Percentiles rank a stretch among this genome's conserved stretches.
Evolutionary conservation across 2,888 invertebrate genomes (phyloP).

Genomic region (Gymnocheta viridis): DNA sequence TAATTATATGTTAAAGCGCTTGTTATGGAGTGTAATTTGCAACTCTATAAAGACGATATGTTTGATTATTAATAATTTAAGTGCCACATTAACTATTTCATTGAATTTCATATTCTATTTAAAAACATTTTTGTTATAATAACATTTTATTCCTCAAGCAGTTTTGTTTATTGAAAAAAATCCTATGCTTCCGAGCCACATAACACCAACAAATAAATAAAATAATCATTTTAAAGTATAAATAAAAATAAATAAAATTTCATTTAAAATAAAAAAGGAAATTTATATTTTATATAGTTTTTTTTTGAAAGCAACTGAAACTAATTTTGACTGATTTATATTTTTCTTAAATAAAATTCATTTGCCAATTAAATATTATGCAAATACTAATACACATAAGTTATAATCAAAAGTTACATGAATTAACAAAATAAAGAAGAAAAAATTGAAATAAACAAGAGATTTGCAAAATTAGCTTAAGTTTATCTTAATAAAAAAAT

Average conservation of each 20-base stretch:
- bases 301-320: conserved; percentile 16
- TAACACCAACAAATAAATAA: conserved; percentile 66
- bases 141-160: conserved; percentile 19
- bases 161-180: conserved; percentile 28
- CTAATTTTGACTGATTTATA: conserved; percentile 67
- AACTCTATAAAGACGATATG: conserved; percentile 27
- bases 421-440: conserved; percentile 27
- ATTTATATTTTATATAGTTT: conserved; percentile 1
- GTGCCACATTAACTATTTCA: conserved; percentile 61
- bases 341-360: conserved; percentile 54
- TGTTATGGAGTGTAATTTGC: conserved; percentile 10
- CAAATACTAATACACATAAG: conserved; percentile 51
- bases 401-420: conserved; percentile 54
- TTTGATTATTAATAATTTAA: conserved; percentile 62
- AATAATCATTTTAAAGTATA: not conserved
- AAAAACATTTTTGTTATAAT: conserved; percentile 37
- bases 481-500: conserved; percentile 51
- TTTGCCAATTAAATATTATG: conserved; percentile 58
- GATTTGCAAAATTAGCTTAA: conserved; percentile 66
- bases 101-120: conserved; percentile 50
- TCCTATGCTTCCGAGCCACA: conserved; percentile 67
- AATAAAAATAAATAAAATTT: conserved; percentile 13
- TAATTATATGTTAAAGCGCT: conserved; percentile 2
- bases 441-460: conserved; percentile 64
- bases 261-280: not conserved